These are phyloP conservation scores for Tyrannus savana DNA, from an alignment of 2,113 vertebrate species.

Conservation along the genomic window DNA sequence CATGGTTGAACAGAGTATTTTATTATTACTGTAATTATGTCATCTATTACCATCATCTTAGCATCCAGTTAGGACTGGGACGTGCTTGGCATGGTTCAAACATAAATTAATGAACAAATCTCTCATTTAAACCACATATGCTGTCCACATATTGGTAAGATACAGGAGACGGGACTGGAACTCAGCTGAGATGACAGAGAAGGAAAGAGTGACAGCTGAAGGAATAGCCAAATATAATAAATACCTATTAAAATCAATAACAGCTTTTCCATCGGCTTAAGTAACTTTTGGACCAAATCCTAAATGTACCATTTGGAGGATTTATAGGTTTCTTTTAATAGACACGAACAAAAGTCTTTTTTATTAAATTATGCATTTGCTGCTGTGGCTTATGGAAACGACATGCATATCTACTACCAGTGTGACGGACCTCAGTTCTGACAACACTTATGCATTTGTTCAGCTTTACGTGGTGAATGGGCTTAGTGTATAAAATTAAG, in stretches of 20 bases:
- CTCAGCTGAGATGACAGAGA: constrained; percentile 41
- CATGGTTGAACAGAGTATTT: not conserved
- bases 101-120: not conserved
- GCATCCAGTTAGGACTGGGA: not conserved
- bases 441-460: constrained; percentile 49
- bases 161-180: constrained; percentile 8
- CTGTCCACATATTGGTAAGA: not conserved
- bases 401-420: constrained; percentile 32
- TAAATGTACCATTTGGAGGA: constrained; percentile 55
- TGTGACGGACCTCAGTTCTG: not conserved
- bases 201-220: constrained; percentile 20
- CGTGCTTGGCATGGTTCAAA: constrained; percentile 39
- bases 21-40: constrained; percentile 47
- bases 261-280: constrained; percentile 59
- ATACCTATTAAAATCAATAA: constrained; percentile 68
- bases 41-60: constrained; percentile 37
- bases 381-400: constrained; percentile 41
- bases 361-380: constrained; percentile 54
- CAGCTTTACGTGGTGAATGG: not conserved
- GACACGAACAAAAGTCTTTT: constrained; percentile 52
- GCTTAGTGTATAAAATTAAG: constrained; percentile 38
- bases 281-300: constrained; percentile 52
- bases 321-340: constrained; percentile 61
- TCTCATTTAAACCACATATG: constrained; percentile 36
- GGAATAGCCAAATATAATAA: constrained; percentile 60